Percentiles rank a stretch among this genome's conserved stretches.
phyloP scores from a whole-genome alignment of 2,888 invertebrate species.

The Heteromurus nitidus region DNA sequence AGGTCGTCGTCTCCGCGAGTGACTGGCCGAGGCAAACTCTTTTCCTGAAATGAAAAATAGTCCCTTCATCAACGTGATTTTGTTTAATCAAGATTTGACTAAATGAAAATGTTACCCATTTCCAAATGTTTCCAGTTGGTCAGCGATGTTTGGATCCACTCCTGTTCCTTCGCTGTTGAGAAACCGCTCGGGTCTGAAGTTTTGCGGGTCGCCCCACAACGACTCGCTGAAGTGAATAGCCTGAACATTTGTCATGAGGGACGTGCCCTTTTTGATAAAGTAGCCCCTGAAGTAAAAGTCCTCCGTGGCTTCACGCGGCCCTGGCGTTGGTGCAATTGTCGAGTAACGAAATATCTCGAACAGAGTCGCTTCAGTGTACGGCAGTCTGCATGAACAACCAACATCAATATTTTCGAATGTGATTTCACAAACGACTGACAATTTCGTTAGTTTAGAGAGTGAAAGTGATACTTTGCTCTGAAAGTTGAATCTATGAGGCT shows the following conservation, averaged over 20 bases:
- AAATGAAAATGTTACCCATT: constrained; percentile 73
- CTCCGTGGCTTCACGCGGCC: background rate
- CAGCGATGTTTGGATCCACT: constrained; percentile 7
- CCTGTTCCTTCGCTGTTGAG: too few species aligned
- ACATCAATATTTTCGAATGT: too few species aligned
- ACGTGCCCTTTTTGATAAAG: background rate
- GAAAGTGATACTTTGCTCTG: background rate
- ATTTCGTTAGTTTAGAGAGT: too few species aligned
- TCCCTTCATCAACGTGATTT: background rate
- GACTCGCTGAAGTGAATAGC: background rate
- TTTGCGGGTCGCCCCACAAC: constrained; percentile 19
- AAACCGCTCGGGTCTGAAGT: constrained; percentile 25
- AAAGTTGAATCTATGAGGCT: background rate
- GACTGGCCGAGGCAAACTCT: constrained; percentile 76
- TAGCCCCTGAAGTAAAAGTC: background rate
- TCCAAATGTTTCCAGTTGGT: constrained; percentile 17
- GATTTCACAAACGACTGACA: too few species aligned
- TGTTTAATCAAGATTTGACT: background rate
- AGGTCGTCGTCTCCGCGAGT: background rate
- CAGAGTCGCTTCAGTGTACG: background rate
- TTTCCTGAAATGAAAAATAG: background rate
- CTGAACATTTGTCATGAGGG: background rate
- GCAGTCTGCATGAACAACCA: background rate
- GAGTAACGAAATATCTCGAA: background rate
- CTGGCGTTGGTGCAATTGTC: background rate